phyloP scores from a whole-genome alignment of 1,140 invertebrate genomes.

The Anoplolepis gracilipes region DNA sequence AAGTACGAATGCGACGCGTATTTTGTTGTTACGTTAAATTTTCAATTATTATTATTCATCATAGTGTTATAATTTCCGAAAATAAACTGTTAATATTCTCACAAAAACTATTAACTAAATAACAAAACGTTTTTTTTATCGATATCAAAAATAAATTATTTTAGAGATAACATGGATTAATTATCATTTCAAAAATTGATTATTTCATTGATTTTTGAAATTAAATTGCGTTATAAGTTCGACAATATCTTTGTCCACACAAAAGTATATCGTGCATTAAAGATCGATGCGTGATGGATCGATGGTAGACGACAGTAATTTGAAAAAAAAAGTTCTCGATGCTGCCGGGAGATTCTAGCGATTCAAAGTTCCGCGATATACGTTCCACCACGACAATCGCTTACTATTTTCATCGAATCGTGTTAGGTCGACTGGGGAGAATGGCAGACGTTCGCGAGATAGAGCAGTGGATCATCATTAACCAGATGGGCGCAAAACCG shows the following conservation, averaged over 20 bases:
- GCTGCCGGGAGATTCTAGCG: constrained; percentile 47
- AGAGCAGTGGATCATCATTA: constrained; percentile 83
- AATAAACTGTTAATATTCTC: neutral
- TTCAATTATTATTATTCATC: neutral
- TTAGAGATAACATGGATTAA: neutral
- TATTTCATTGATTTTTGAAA: constrained; percentile 2
- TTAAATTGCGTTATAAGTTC: constrained; percentile 49
- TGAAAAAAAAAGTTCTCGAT: constrained; percentile 47
- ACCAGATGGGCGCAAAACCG: constrained; percentile 79
- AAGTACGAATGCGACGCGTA: neutral
- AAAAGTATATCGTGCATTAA: neutral
- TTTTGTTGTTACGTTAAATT: neutral
- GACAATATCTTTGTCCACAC: neutral
- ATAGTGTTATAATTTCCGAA: neutral
- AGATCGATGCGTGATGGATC: constrained; percentile 40
- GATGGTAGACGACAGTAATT: constrained; percentile 10
- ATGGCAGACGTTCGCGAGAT: constrained; percentile 66
- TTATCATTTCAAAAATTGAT: neutral
- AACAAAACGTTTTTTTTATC: constrained; percentile 5
- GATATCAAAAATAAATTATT: neutral
- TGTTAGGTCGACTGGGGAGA: constrained; percentile 27
- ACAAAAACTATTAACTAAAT: neutral
- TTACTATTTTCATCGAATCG: constrained; percentile 67
- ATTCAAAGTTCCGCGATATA: constrained; percentile 5
- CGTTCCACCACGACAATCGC: constrained; percentile 50